Base-by-base conservation (phyloP, 2,888 invertebrate species). In the Brachyopa scutellaris region DNA sequence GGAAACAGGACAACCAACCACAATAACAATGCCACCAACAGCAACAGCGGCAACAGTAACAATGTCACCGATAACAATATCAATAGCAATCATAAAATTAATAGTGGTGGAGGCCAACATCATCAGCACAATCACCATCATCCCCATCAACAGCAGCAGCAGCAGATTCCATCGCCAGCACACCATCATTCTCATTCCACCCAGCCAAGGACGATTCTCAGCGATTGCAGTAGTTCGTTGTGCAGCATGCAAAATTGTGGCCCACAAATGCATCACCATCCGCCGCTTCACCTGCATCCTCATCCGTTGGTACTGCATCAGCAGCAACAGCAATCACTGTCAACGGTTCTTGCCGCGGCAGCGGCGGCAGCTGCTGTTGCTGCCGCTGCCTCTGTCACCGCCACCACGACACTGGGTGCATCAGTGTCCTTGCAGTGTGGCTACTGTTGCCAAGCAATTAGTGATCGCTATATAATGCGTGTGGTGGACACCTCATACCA, bases 401-500 rank as follows among this genome's bases (percentile, higher is more conserved):
- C 82, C 9, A 61, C 82, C 9, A 70, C 74, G 5, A 17, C 40
- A 1, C 40, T 82, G 33, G 77, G 82, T 40, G 53, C 76, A 0
- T 72, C 82, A 0, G 72, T 82, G 49, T 77, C 82, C 64, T 85
- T 85, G 74, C 88, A 92, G 86, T 95, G 95, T 88, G 93, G 94
- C 80, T 93, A 93, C 86, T 95, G 95, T 90, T 93, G 93, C 84
- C 92, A 93, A 83, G 93, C 93, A 85, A 95, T 95, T 88, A 92
- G 92, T 88, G 95, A 95, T 92, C 92, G 95, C 85, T 95, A 94
- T 90, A 93, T 95, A 85, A 93, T 95, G 91, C 93, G 94, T 86
- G 94, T 95, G 84, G 92, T 93, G 88, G 95, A 95, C 88, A 91
- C 93, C 69, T 93, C 93, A 79, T 96, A 95, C 91, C 96, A 96